These are phyloP conservation scores for Peromyscus leucopus DNA, from an alignment of 2,113 vertebrate species.

Conservation along the genomic window DNA sequence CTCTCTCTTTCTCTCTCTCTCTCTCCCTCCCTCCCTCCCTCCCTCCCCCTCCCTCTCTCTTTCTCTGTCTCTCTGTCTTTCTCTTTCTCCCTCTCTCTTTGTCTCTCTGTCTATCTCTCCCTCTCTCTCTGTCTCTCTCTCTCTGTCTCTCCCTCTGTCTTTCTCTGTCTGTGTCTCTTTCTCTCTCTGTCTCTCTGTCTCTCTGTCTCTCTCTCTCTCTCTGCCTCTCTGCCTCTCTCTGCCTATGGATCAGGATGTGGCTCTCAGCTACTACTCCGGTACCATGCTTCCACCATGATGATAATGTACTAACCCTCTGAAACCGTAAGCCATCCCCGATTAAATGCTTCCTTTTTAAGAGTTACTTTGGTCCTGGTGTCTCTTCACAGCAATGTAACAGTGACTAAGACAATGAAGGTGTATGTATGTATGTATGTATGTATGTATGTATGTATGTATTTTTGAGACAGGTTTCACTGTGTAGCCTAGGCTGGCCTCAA, in stretches of 20 bases:
- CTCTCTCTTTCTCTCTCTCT: too few relatives aligned
- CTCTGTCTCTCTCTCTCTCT: not conserved
- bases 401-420: not conserved
- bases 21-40: too few relatives aligned
- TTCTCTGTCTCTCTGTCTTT: too few relatives aligned
- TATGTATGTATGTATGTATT: too few relatives aligned
- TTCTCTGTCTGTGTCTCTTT: too few relatives aligned
- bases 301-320: not conserved
- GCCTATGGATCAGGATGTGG: not conserved
- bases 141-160: too few relatives aligned
- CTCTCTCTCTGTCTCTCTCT: too few relatives aligned
- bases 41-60: not conserved
- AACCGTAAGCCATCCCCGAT: not conserved
- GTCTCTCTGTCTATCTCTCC: too few relatives aligned
- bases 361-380: not conserved
- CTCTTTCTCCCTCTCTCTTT: not conserved
- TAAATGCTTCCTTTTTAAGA: not conserved
- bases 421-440: not conserved
- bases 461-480: not conserved
- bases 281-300: not conserved
- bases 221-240: too few relatives aligned
- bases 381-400: not conserved
- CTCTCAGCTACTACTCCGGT: not conserved
- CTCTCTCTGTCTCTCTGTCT: too few relatives aligned
- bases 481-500: not conserved